Evolutionary conservation across 2,113 vertebrate species (phyloP).

Genomic region (Tragulus kanchil): DNA sequence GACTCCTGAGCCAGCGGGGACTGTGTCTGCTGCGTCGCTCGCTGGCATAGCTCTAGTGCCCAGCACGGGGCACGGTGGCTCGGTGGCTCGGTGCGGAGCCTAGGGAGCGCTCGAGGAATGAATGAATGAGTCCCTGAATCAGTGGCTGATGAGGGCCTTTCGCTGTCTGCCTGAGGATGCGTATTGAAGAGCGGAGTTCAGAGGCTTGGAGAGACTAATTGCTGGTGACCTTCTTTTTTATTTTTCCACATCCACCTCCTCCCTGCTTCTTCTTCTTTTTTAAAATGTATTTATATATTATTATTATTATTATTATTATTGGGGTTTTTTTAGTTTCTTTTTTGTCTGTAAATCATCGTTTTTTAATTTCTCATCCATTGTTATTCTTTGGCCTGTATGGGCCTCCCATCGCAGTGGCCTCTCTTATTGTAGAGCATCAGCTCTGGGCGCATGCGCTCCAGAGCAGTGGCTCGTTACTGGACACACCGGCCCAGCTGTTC

Average conservation of each 20-base stretch:
- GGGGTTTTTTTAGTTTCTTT: no score
- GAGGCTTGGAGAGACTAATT: not conserved
- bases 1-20: not conserved
- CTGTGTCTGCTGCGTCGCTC: not conserved
- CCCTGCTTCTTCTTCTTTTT: not conserved
- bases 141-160: not conserved
- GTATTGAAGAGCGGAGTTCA: not conserved
- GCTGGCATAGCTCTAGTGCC: not conserved
- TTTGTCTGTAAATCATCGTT: no score
- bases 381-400: no score
- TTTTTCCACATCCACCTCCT: not conserved
- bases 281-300: not conserved
- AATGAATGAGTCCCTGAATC: not conserved
- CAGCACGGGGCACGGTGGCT: not conserved
- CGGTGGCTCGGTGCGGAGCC: not conserved
- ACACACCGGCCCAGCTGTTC: no score
- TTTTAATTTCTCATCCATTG: no score
- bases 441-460: no score
- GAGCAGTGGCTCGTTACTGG: no score
- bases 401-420: no score
- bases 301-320: not conserved
- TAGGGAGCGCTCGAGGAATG: fast-evolving
- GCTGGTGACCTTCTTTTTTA: not conserved
- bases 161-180: not conserved
- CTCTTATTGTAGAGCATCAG: no score